Evolutionary conservation across 2,113 vertebrate genomes (phyloP), one percentile per base, ranked within the genome.

Genomic region (Casuarius casuarius): DNA sequence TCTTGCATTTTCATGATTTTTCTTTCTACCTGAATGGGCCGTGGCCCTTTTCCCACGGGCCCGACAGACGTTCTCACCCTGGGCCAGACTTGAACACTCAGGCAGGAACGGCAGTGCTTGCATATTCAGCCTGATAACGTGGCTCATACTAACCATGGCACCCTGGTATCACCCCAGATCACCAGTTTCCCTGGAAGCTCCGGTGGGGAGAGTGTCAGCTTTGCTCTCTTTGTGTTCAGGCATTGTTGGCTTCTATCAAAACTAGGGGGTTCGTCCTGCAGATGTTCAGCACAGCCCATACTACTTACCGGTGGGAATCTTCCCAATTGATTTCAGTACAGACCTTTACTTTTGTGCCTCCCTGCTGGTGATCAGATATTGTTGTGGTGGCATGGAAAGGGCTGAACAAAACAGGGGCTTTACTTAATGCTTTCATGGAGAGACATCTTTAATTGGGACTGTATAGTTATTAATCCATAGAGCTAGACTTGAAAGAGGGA

Each of bases 71-170:
- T 19, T 68, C 1, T 62, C 42, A 13, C 18, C 10, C 48, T 65
- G 49, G 29, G 16, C 52, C 0, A 0, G 22, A n/a, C 77, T 74
- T 7, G 42, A 51, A 6, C 1, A 3, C 40, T 48, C 33, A 19
- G 77, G 28, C 63, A 75, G 54, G 35, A 63, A 48, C 4, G 3
- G 38, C 48, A 59, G 59, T 23, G 28, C 44, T 76, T 23, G 5
- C 3, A 0, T 35, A 5, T 42, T 73, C 46, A 65, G 62, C 49
- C 28, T 5, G 0, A 1, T 31, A 56, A 23, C 0, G 0, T 16
- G 33, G 68, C 76, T 58, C 5, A 0, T 21, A 40, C 29, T 51
- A n/a, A 22, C 51, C 11, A 0, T 21, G n/a, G 33, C 58, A 31
- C 84, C 23, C 8, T 23, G 20, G 16, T 9, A 4, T 52, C 35